Evolutionary conservation across 2,888 invertebrate species (phyloP), one percentile per base, ranked within the genome.

Genomic region (Leptinotarsa tumamoca): DNA sequence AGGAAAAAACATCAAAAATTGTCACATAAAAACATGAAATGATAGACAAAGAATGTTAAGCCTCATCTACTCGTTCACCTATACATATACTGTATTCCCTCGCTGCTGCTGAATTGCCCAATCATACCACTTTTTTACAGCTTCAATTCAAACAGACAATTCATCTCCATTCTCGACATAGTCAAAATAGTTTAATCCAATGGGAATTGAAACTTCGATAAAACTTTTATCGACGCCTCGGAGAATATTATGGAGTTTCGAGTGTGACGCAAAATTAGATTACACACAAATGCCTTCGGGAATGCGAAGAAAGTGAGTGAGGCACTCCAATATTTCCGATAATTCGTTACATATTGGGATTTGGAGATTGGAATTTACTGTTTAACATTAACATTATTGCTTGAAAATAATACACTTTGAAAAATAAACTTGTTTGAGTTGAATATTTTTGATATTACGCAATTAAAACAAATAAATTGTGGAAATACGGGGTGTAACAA

Each of bases 311-410:
- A 21, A 58, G 21, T 23, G 58, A 58, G 58, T 23, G 58, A 58
- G 58, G 21, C 58, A 23, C 21, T 58, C 4, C 23, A 14, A 58
- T 58, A 58, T 58, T 58, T 58, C 58, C 58, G 58, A 58, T 58
- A 58, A 23, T 21, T 14, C 14, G 3, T 18, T 23, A 21, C 18
- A 58, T 4, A 15, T 15, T 4, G 58, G 58, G 21, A 21, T 58
- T 43, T 43, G 43, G 43, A 43, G 43, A 43, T 43, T 0, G 0
- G 0, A 43, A 43, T 43, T 43, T 3, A 43, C 33, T 33, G 10
- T 33, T 33, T 10, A 33, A 33, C 43, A 43, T 10, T 0, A 43
- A 43, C 13, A 43, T 43, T 43, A 13, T 43, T 43, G 10, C 10
- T 43, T 10, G 3, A 43, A 43, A 43, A 0, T 2, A 1, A 33